Conservation (phyloP, 2,888 invertebrate species). For the Drepana falcataria region DNA sequence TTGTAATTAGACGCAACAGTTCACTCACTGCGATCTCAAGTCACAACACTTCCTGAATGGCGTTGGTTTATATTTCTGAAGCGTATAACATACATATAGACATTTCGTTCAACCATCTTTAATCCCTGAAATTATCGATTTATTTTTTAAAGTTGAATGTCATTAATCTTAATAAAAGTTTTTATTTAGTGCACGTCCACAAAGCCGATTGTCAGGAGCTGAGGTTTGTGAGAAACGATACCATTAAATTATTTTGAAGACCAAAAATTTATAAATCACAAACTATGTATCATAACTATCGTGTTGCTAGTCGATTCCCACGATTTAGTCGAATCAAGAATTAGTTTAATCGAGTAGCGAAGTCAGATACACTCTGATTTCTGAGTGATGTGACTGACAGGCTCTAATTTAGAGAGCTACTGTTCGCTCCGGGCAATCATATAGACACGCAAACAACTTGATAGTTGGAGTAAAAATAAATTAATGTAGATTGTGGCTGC, state of each 20-base stretch:
- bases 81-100: constrained; percentile 13
- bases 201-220: too few species aligned
- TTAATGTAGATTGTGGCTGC: constrained; percentile 1
- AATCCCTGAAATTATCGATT: too few species aligned
- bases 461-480: background rate
- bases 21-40: constrained; percentile 4
- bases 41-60: constrained; percentile 6
- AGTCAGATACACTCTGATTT: constrained; percentile 18
- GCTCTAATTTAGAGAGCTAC: constrained; percentile 57
- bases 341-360: constrained; percentile 30
- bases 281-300: too few species aligned
- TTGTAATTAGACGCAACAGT: constrained; percentile 48
- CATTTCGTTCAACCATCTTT: too few species aligned
- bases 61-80: too few species aligned
- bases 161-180: too few species aligned
- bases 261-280: too few species aligned
- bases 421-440: constrained; percentile 44
- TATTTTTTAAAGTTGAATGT: too few species aligned
- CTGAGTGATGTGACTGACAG: constrained; percentile 43
- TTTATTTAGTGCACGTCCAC: too few species aligned
- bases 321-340: constrained; percentile 34
- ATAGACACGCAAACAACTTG: constrained; percentile 43
- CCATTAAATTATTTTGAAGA: too few species aligned
- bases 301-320: constrained; percentile 50
- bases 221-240: too few species aligned